Conservation (phyloP, 2,113 vertebrate genomes). For the Asarcornis scutulata region DNA sequence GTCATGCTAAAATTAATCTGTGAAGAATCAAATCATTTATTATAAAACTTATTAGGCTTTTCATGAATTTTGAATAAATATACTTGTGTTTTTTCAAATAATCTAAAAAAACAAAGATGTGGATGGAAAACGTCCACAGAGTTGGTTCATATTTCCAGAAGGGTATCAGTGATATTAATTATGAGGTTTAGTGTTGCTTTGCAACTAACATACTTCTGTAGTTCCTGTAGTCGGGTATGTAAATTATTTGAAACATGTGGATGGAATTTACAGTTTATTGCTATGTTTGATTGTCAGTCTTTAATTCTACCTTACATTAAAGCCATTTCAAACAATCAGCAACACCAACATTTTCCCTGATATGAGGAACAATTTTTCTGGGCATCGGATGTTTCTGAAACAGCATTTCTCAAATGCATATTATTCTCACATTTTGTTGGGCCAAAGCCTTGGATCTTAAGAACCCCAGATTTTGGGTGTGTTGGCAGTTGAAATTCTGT, state of each 20-base stretch:
- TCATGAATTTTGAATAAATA: slow-evolving; percentile 1
- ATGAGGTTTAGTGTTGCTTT: not conserved
- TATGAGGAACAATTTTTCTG: not conserved
- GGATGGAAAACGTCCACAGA: not conserved
- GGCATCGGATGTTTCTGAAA: not conserved
- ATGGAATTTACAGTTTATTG: not conserved
- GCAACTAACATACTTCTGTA: not conserved
- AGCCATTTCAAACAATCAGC: not conserved
- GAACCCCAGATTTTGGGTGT: not conserved
- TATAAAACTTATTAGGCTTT: not conserved
- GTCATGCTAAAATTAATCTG: slow-evolving; percentile 2
- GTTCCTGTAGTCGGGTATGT: not conserved
- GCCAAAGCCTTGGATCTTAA: not conserved
- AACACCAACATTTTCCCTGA: not conserved
- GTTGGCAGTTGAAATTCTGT: not conserved
- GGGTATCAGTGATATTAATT: not conserved
- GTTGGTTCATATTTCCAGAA: not conserved
- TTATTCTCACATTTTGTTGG: not conserved
- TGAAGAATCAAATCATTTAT: slow-evolving; percentile 40
- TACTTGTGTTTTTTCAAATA: not conserved
- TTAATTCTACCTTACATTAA: not conserved
- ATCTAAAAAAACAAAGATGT: not conserved
- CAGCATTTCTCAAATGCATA: not conserved
- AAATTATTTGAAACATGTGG: not conserved
- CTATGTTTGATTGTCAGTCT: not conserved